Conservation (phyloP, 1,140 invertebrate species). For the Apis cerana region DNA sequence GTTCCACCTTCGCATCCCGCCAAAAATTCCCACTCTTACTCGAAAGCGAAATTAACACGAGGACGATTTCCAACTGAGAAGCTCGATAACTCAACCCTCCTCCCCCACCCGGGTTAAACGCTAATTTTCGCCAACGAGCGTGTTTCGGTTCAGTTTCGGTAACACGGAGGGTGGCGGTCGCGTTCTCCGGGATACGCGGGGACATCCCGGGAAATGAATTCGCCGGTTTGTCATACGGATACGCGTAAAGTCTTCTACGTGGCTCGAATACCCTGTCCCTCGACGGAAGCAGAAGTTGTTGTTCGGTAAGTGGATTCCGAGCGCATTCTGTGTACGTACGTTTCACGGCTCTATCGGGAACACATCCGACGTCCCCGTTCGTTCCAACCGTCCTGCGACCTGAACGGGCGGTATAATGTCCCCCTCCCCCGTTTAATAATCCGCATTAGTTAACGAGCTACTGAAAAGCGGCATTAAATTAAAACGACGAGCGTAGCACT, state of each 20-base stretch:
- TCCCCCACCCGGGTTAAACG: too few species aligned
- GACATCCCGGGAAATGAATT: too few species aligned
- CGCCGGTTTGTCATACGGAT: too few species aligned
- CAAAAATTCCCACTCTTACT: too few species aligned
- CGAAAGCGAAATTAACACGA: too few species aligned
- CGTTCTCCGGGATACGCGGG: too few species aligned
- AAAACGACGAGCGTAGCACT: neutral
- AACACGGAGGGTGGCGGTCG: too few species aligned
- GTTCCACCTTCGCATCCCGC: too few species aligned
- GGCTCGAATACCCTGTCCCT: slow-evolving; percentile 26
- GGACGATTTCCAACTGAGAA: too few species aligned
- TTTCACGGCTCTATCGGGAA: slow-evolving; percentile 20
- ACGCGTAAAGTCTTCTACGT: slow-evolving; percentile 25
- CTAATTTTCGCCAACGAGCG: too few species aligned
- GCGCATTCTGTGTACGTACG: neutral
- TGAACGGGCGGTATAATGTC: neutral
- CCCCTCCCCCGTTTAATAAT: slow-evolving; percentile 5
- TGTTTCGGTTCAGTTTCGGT: too few species aligned
- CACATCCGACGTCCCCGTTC: neutral
- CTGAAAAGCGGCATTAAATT: neutral
- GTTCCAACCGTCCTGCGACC: neutral
- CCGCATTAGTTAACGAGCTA: slow-evolving; percentile 29
- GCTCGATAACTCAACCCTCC: too few species aligned
- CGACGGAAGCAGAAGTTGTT: neutral
- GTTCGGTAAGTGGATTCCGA: slow-evolving; percentile 14